phyloP scores from a whole-genome alignment of 2,113 vertebrate genomes.

The Grallaria varia region DNA sequence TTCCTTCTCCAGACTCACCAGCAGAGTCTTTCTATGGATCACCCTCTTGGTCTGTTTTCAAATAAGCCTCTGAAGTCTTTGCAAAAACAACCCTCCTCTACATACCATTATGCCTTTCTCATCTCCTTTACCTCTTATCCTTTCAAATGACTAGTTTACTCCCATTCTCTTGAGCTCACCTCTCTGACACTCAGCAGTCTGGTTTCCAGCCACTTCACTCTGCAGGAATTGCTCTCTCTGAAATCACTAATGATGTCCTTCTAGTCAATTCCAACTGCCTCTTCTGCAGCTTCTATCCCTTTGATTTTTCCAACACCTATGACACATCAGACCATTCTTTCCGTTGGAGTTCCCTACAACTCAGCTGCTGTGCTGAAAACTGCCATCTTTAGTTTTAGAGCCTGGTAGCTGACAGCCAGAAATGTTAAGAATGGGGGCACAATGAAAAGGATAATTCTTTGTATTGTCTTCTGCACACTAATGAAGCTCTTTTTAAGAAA shows the following conservation, averaged over 20 bases:
- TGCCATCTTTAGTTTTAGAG: not conserved
- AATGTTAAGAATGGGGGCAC: not conserved
- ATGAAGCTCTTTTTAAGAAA: not conserved
- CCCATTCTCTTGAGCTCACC: slow-evolving; percentile 62
- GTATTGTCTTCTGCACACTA: slow-evolving; percentile 15
- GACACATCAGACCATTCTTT: slow-evolving; percentile 8
- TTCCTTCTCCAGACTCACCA: not conserved
- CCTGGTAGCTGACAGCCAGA: not conserved
- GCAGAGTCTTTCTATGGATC: not conserved
- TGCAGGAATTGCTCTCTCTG: slow-evolving; percentile 54
- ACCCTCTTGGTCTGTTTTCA: slow-evolving; percentile 18
- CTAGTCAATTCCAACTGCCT: slow-evolving; percentile 46
- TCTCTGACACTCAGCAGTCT: slow-evolving; percentile 59
- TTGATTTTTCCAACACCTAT: slow-evolving; percentile 60
- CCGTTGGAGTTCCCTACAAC: not conserved
- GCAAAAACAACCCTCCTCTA: slow-evolving; percentile 54
- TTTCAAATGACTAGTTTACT: slow-evolving; percentile 63
- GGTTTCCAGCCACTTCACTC: slow-evolving; percentile 68
- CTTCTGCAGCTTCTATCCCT: slow-evolving; percentile 41
- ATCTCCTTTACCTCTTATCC: slow-evolving; percentile 55
- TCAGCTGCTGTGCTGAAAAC: slow-evolving; percentile 2
- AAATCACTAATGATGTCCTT: slow-evolving; percentile 67
- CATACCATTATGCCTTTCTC: slow-evolving; percentile 52
- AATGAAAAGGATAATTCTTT: slow-evolving; percentile 30
- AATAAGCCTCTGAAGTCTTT: slow-evolving; percentile 50